Evolutionary conservation across 2,113 vertebrate species (phyloP), one percentile per base, ranked within the genome.

Genomic region (Thomomys bottae): DNA sequence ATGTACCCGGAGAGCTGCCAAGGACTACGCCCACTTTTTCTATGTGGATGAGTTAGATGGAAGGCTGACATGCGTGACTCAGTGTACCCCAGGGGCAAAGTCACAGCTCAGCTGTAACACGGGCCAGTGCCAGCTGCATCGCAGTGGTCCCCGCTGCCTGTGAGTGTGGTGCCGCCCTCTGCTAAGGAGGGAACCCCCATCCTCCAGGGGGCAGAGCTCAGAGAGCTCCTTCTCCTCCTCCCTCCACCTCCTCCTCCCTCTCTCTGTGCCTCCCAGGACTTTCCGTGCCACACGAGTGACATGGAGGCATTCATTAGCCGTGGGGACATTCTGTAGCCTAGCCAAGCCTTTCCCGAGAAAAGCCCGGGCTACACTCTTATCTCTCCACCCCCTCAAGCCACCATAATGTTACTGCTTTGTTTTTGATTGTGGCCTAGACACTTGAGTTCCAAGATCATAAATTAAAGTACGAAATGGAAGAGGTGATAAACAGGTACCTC

Each of bases 41-140:
- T 91, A 70, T 2, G 6, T 76, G 15, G 90, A 81, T 0, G 59
- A 84, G 9, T 26, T 87, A 38, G 18, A 94, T 0, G 63, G 68
- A 8, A 82, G 36, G 49, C 84, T 92, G 61, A n/a, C 32, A 23
- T 96, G 91, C 12, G 82, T 95, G 42, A 94, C 64, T 70, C 63
- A 34, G 0, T 94, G 95, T 70, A 92, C 59, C 14, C 2, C 0
- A 0, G 78, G 83, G 38, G 66, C 68, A 0, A 92, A 93, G 59
- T 59, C 34, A 0, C 38, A 85, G 45, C 49, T 94, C 38, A 59
- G 87, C 34, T 95, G 94, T 49, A 30, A 93, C 73, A 3, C 38
- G 0, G 92, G 93, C 18, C 12, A 3, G 11, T 96, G 95, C 84
- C 84, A 88, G n/a, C 63, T 96, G n/a, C 54, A 81, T 1, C 42